These are phyloP conservation scores for Dicerorhinus sumatrensis DNA, from an alignment of 2,113 vertebrate species.

Conservation along the genomic window DNA sequence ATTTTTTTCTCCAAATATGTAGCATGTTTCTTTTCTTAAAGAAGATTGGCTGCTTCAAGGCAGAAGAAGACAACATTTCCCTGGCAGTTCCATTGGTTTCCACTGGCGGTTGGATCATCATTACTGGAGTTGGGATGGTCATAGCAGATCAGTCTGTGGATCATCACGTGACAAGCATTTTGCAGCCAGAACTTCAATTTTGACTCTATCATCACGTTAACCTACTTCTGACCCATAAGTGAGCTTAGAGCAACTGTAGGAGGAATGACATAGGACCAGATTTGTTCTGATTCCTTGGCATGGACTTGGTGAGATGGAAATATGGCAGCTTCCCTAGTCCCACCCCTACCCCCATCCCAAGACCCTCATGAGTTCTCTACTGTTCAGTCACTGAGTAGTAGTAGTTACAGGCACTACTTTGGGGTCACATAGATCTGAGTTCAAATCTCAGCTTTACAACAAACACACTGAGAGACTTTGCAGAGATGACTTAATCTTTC, in stretches of 20 bases:
- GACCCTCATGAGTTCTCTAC: too few relatives aligned
- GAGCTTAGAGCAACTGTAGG: background rate
- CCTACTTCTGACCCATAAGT: background rate
- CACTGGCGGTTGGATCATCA: background rate
- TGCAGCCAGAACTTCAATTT: background rate
- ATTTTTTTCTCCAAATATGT: background rate
- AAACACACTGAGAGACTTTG: background rate
- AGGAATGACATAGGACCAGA: background rate
- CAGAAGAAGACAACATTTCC: background rate
- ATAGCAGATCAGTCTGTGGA: accelerated
- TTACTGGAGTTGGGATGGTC: background rate
- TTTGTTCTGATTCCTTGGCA: background rate
- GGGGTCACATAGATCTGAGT: background rate
- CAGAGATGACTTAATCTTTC: background rate
- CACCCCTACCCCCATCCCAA: accelerated
- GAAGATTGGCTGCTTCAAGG: background rate
- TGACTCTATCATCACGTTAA: background rate
- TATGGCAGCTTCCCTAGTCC: background rate
- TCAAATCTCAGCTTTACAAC: background rate
- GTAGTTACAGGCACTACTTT: background rate
- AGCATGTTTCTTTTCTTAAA: background rate
- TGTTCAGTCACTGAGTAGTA: background rate
- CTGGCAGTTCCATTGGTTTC: background rate
- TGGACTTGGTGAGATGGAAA: background rate
- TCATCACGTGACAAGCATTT: background rate